Percentiles rank a stretch among this genome's conserved stretches.
Evolutionary conservation across 2,888 invertebrate genomes (phyloP).

Genomic region (Plebejus anna): DNA sequence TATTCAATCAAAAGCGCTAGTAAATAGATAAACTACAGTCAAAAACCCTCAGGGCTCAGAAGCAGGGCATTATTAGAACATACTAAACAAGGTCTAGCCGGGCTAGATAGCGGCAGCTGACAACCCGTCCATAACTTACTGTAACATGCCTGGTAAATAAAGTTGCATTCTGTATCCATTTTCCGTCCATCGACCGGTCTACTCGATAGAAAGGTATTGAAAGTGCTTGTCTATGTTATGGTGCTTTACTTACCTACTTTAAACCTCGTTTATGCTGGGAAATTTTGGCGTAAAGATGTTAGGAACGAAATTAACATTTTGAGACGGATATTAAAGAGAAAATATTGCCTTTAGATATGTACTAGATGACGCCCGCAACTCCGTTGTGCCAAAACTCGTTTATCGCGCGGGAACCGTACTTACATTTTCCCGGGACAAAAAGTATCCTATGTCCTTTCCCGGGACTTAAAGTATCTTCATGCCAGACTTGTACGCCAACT

Average conservation of each 20-base stretch:
- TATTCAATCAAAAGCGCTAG: too few species aligned
- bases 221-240: background rate
- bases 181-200: constrained; percentile 7
- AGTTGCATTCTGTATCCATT: background rate
- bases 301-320: background rate
- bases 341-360: too few species aligned
- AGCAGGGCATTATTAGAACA: background rate
- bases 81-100: background rate
- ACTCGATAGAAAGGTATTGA: background rate
- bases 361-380: too few species aligned
- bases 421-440: too few species aligned
- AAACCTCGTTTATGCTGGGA: background rate
- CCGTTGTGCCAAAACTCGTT: too few species aligned
- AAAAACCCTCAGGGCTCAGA: too few species aligned
- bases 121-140: constrained; percentile 1
- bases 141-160: constrained; percentile 8
- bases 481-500: too few species aligned
- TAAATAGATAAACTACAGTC: too few species aligned
- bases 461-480: too few species aligned
- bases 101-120: background rate
- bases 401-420: too few species aligned
- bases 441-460: too few species aligned
- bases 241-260: background rate
- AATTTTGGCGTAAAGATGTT: background rate
- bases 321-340: background rate